phyloP scores from a whole-genome alignment of 2,113 vertebrate species.

The Vulpes lagopus region DNA sequence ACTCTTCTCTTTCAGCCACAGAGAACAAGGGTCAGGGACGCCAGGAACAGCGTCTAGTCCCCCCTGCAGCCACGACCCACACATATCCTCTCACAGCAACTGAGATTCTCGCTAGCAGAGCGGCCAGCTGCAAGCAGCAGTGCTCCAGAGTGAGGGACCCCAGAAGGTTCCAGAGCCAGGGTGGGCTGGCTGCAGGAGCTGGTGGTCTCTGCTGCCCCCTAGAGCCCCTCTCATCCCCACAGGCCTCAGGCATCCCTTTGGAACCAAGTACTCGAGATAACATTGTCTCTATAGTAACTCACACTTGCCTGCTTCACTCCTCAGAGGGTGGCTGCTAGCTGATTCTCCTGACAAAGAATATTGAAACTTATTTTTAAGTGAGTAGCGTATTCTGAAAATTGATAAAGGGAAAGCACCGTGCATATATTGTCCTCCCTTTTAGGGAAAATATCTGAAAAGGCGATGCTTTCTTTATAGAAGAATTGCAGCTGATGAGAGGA shows the following conservation, averaged over 20 bases:
- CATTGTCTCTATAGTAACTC: rapidly evolving
- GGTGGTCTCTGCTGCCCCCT: conserved; percentile 75
- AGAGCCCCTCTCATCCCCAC: not conserved
- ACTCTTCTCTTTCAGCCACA: no score
- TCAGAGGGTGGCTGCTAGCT: not conserved
- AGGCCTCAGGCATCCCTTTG: not conserved
- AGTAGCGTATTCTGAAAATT: not conserved
- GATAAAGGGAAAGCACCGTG: not conserved
- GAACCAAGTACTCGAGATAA: not conserved
- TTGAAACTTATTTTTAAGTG: not conserved
- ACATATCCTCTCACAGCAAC: not conserved
- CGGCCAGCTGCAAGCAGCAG: not conserved
- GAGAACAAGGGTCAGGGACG: not conserved
- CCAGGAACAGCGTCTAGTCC: not conserved
- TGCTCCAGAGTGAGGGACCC: not conserved
- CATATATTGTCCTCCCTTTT: not conserved
- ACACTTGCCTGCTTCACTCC: not conserved
- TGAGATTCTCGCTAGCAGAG: not conserved
- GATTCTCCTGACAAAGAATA: not conserved
- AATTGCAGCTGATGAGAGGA: not conserved
- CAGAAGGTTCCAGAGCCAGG: not conserved
- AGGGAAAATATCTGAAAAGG: not conserved
- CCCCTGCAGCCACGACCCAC: not conserved
- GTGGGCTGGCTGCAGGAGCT: not conserved
- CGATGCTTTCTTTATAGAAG: not conserved